Evolutionary conservation across 1,140 invertebrate genomes (phyloP).

Genomic region (Drosophila nikananu): DNA sequence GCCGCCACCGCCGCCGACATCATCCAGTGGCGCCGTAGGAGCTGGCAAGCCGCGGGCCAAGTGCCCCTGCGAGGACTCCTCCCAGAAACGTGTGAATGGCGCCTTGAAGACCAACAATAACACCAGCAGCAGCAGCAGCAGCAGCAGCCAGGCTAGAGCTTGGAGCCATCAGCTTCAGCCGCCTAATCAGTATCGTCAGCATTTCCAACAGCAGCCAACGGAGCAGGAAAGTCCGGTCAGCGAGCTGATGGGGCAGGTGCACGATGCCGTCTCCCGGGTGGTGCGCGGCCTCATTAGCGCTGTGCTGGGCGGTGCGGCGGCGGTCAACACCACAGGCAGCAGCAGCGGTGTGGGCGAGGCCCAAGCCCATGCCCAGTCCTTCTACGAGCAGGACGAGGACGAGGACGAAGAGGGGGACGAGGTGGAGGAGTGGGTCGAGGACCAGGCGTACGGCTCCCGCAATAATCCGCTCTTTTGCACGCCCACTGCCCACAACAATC

Average conservation of each 20-base stretch:
- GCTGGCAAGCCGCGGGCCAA: constrained; percentile 31
- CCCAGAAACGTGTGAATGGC: background rate
- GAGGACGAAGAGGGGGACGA: background rate
- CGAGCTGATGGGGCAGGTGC: constrained; percentile 41
- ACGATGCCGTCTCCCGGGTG: constrained; percentile 53
- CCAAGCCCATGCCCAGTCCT: background rate
- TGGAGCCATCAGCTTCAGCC: constrained; percentile 2
- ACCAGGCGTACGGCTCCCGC: constrained; percentile 17
- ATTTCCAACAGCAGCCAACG: background rate
- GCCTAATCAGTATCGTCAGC: background rate
- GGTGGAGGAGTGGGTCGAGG: constrained; percentile 16
- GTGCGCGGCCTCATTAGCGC: constrained; percentile 46
- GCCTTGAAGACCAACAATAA: constrained; percentile 16
- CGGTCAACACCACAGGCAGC: background rate
- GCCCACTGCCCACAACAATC: constrained; percentile 6
- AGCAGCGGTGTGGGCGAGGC: background rate
- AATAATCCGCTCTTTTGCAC: constrained; percentile 50
- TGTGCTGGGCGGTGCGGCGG: constrained; percentile 33
- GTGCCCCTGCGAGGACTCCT: constrained; percentile 62
- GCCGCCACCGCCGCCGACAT: constrained; percentile 35
- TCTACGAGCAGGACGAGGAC: background rate
- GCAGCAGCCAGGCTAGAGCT: background rate
- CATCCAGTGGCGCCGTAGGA: background rate
- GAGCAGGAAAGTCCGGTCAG: constrained; percentile 46
- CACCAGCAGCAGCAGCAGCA: background rate